Evolutionary conservation across 1,140 invertebrate genomes (phyloP), one percentile per base, ranked within the genome.

Genomic region (Bombus pyrosoma): DNA sequence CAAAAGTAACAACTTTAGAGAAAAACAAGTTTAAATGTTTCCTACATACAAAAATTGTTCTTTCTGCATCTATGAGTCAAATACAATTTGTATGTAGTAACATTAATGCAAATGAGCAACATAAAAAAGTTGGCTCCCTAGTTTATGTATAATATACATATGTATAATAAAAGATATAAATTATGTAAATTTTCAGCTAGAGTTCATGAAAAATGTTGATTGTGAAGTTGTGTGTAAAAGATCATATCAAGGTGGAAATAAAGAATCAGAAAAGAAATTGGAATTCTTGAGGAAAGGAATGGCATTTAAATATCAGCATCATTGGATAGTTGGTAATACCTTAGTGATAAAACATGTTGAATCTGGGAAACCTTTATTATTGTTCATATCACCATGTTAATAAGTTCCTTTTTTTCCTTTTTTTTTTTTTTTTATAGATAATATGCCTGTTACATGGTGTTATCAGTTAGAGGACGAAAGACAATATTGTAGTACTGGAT

Each of bases 401-500:
- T 15, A 13, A 15, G 1, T 32, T 66, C 6, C 34, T 6, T 22
- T 0, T 28, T 10, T n/a, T 59, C 0, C 0, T 25, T 9, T 57
- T 0, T 12, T 25, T 47, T 47, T 39, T 10, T 75, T 22, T 86
- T 84, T 89, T 87, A 88, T 43, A 96, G 98, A 99, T 95, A 99
- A 99, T 93, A 99, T 99, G 99, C 99, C 99, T 57, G 97, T 98
- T 3, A 98, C 98, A 0, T 99, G 98, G 98, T 99, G 99, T 94
- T 99, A 99, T 94, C 95, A 96, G 83, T 96, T 97, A 37, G 97
- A 98, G 87, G 96, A 97, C 93, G 96, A 96, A 85, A 96, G 97
- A 93, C 96, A 97, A 91, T 97, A 98, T 95, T 99, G 99, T 94
- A 98, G 97, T 71, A 98, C 98, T 82, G 99, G 99, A 57, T 99